A percentile compares a stretch with the other conserved stretches of the same genome.
Evolutionary conservation across 2,113 vertebrate genomes (phyloP).

Genomic region (Brienomyrus longianalis): DNA sequence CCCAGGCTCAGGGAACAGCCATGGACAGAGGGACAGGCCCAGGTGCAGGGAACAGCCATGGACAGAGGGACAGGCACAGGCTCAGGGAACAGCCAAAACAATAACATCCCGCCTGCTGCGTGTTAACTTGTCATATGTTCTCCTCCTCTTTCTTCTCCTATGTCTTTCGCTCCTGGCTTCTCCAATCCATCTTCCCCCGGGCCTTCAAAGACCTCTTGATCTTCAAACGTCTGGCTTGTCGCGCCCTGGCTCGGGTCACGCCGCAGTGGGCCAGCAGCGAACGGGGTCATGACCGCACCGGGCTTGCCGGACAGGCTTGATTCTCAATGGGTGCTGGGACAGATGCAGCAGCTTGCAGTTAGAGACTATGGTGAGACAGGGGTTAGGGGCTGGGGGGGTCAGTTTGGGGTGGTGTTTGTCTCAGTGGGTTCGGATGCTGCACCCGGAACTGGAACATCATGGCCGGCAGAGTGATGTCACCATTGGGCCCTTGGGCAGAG

Average conservation of each 20-base stretch:
- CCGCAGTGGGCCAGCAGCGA: neutral
- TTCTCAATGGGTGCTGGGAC: neutral
- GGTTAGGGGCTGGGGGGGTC: too few relatives aligned
- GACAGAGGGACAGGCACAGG: neutral
- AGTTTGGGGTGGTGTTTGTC: too few relatives aligned
- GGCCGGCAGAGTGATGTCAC: neutral
- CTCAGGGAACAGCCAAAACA: constrained; percentile 9
- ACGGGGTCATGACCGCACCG: neutral
- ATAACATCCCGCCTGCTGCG: constrained; percentile 12
- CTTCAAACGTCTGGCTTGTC: constrained; percentile 4
- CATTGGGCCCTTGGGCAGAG: neutral
- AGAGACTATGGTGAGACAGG: too few relatives aligned
- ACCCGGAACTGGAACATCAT: neutral
- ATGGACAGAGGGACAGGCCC: neutral
- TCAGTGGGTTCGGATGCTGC: neutral
- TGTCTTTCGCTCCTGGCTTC: neutral
- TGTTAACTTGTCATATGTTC: constrained; percentile 26
- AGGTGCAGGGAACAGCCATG: neutral
- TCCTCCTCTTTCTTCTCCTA: constrained; percentile 7
- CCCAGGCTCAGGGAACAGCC: neutral
- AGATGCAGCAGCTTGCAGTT: too few relatives aligned
- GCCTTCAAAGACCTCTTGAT: neutral
- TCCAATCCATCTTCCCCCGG: neutral
- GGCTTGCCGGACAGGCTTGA: neutral
- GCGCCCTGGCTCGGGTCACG: neutral